These are phyloP conservation scores for Andrena bucephala DNA, from an alignment of 2,888 invertebrate genomes.

Conservation along the genomic window DNA sequence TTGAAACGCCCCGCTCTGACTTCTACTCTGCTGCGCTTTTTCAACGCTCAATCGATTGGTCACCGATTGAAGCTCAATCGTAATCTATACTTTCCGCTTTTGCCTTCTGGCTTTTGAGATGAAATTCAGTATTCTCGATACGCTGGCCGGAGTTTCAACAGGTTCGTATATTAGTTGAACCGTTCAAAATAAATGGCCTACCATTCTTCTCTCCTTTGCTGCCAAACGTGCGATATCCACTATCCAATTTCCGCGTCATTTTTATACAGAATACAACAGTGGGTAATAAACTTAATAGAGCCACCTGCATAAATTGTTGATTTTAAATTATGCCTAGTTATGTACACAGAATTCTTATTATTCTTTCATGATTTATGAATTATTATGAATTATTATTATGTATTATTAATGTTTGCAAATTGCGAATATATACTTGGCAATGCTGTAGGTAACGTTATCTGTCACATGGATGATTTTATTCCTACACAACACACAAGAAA, in stretches of 20 bases:
- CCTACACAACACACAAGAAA: too few relatives aligned
- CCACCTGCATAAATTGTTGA: too few relatives aligned
- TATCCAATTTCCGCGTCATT: not conserved
- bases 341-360: too few relatives aligned
- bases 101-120: slow-evolving; percentile 44
- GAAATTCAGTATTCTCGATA: slow-evolving; percentile 23
- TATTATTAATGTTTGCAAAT: too few relatives aligned
- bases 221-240: not conserved
- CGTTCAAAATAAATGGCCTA: slow-evolving; percentile 18
- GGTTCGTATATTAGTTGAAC: slow-evolving; percentile 35
- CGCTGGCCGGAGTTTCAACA: slow-evolving; percentile 36
- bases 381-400: too few relatives aligned
- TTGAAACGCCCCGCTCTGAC: slow-evolving; percentile 57
- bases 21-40: slow-evolving; percentile 59
- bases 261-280: too few relatives aligned
- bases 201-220: not conserved
- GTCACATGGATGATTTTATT: too few relatives aligned
- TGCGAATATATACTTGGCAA: too few relatives aligned
- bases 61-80: slow-evolving; percentile 56
- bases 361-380: too few relatives aligned
- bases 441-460: too few relatives aligned
- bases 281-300: too few relatives aligned
- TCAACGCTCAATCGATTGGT: slow-evolving; percentile 51
- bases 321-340: too few relatives aligned
- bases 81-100: slow-evolving; percentile 50